These are phyloP conservation scores for Shinisaurus crocodilurus DNA, from an alignment of 2,113 vertebrate genomes.

Conservation along the genomic window DNA sequence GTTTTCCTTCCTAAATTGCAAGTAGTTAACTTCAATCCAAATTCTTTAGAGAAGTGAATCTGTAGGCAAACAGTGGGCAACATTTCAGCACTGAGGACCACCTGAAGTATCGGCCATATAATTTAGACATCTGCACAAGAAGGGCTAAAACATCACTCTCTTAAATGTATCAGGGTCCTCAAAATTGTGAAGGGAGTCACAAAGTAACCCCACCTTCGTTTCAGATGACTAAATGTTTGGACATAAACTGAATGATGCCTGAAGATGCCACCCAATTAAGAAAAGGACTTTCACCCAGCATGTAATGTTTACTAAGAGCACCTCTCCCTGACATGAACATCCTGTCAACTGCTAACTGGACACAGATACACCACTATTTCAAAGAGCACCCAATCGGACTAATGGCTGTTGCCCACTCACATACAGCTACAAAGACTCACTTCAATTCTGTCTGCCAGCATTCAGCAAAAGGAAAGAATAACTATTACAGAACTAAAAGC, in stretches of 20 bases:
- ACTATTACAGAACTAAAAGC: constrained; percentile 9
- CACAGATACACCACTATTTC: constrained; percentile 23
- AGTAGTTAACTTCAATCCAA: constrained; percentile 52
- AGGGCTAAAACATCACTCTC: not conserved
- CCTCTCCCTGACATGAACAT: constrained; percentile 26
- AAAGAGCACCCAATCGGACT: constrained; percentile 62
- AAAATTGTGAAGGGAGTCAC: not conserved
- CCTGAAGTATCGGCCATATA: not conserved
- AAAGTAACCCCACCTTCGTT: not conserved
- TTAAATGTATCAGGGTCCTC: not conserved
- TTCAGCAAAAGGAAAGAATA: constrained; percentile 20
- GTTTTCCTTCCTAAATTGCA: constrained; percentile 51
- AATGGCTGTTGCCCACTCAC: constrained; percentile 69
- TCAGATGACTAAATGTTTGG: not conserved
- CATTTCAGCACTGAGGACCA: not conserved
- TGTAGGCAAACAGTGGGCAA: constrained; percentile 5
- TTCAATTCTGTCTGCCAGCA: constrained; percentile 45
- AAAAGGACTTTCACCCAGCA: not conserved
- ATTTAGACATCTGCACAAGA: not conserved
- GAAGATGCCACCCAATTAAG: not conserved
- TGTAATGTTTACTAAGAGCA: constrained; percentile 30
- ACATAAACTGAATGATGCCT: not conserved
- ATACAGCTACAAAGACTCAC: constrained; percentile 60
- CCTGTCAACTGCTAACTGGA: constrained; percentile 36
- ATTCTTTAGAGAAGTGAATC: constrained; percentile 52